Conservation (phyloP, 1,140 invertebrate species). For the Diabrotica undecimpunctata region DNA sequence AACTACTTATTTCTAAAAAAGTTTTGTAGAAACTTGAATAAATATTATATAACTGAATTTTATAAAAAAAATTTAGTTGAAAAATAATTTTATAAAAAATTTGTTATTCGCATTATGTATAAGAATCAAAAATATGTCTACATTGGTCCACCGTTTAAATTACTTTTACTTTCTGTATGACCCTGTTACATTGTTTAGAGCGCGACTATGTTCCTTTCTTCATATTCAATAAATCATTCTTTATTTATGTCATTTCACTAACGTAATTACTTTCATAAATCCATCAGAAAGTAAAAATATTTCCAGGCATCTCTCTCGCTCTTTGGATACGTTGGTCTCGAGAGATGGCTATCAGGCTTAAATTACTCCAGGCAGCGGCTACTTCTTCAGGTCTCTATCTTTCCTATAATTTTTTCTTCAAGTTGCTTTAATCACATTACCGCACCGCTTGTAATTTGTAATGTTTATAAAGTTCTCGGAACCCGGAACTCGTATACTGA, state of each 20-base stretch:
- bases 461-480: constrained; percentile 6
- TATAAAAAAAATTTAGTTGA: too few species aligned
- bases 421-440: constrained; percentile 16
- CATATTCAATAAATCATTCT: constrained; percentile 27
- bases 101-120: too few species aligned
- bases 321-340: constrained; percentile 15
- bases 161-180: too few species aligned
- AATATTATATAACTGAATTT: too few species aligned
- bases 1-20: too few species aligned
- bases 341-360: constrained; percentile 25
- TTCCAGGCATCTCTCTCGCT: constrained; percentile 6
- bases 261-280: constrained; percentile 34
- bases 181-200: too few species aligned
- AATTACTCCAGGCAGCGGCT: constrained; percentile 8
- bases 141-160: too few species aligned
- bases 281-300: constrained; percentile 32
- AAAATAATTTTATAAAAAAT: too few species aligned
- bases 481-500: neutral
- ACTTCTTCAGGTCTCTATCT: constrained; percentile 7
- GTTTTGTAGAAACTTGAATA: too few species aligned
- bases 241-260: constrained; percentile 35
- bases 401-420: constrained; percentile 13
- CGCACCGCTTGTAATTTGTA: constrained; percentile 18
- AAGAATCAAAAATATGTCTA: too few species aligned
- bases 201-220: neutral